Percentiles rank a stretch among this genome's conserved stretches.
These are phyloP conservation scores for Phlogophora meticulosa DNA, from an alignment of 2,888 invertebrate genomes.

Conservation along the genomic window DNA sequence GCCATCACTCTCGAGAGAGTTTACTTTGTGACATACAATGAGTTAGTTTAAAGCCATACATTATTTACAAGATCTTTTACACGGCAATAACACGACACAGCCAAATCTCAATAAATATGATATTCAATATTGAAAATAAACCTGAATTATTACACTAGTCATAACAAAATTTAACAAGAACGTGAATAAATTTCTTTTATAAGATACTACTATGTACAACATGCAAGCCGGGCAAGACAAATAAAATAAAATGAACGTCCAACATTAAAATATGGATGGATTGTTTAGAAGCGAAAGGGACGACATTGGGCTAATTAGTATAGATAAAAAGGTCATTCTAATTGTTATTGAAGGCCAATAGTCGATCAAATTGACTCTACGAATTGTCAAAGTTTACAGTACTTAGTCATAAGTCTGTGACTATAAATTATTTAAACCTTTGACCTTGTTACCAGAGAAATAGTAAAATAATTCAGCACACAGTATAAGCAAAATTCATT, in stretches of 20 bases:
- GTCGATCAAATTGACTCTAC: conserved; percentile 80
- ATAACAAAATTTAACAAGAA: conserved; percentile 89
- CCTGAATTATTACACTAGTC: conserved; percentile 84
- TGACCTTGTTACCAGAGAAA: conserved; percentile 73
- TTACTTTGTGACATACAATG: conserved; percentile 80
- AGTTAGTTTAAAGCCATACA: conserved; percentile 75
- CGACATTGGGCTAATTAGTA: conserved; percentile 77
- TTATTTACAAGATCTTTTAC: conserved; percentile 76
- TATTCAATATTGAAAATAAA: conserved; percentile 71
- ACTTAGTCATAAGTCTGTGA: conserved; percentile 42
- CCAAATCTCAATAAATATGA: conserved; percentile 69
- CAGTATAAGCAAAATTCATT: conserved; percentile 79
- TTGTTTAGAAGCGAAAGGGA: conserved; percentile 84
- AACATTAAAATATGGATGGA: conserved; percentile 87
- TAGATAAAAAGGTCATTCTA: conserved; percentile 72
- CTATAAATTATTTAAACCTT: conserved; percentile 58
- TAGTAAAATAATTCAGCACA: conserved; percentile 76
- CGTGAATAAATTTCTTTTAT: conserved; percentile 81
- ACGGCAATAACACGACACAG: conserved; percentile 75
- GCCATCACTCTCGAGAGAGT: conserved; percentile 69
- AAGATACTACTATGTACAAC: conserved; percentile 87
- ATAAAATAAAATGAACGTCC: conserved; percentile 84
- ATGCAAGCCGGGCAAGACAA: conserved; percentile 89
- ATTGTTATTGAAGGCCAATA: conserved; percentile 77
- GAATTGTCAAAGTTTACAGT: conserved; percentile 67